Base-by-base conservation (phyloP, 2,888 invertebrate genomes). In the Lissonota sp. region DNA sequence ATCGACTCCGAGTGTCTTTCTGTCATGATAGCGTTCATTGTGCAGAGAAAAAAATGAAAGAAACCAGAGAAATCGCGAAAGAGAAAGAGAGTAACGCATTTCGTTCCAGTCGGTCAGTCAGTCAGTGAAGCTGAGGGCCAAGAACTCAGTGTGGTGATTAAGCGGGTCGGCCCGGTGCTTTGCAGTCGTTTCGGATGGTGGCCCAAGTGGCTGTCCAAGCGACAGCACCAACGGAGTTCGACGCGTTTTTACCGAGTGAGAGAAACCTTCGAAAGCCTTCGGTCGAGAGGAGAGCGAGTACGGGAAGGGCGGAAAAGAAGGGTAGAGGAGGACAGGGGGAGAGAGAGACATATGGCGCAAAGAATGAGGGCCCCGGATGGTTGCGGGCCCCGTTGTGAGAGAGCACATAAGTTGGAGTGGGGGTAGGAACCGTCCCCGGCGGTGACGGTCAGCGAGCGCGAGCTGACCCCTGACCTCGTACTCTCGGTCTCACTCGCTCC, bases 401-500 rank as follows among this genome's bases (percentile, higher is more conserved):
- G 63, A 57, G 70, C 53, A 66, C 44, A 26, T 26, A 26, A 26
- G 26, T 44, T 49, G 8, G 72, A 75, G 85, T 77, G 82, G 87
- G 86, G 86, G 87, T 88, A 88, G 89, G 87, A 89, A 90, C 88
- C 88, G 87, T 90, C 88, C 87, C 87, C 91, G 92, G 91, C 91
- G 92, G 91, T 92, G 92, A 92, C 92, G 92, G 92, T 92, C 92
- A 92, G 92, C 91, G 89, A 90, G 91, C 91, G 92, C 91, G 88
- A 89, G 91, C 88, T 92, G 90, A 92, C 91, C 92, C 84, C 86
- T 92, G 91, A 92, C 92, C 92, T 75, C 88, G 82, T 79, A 77
- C 72, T 64, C 83, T 80, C 80, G 81, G 83, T 87, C 86, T 87
- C 86, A 55, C 85, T 86, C 83, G 73, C 85, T 84, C 82, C 85